phyloP scores from a whole-genome alignment of 64 coral and sea anemone species.

The Trachythela sp. region DNA sequence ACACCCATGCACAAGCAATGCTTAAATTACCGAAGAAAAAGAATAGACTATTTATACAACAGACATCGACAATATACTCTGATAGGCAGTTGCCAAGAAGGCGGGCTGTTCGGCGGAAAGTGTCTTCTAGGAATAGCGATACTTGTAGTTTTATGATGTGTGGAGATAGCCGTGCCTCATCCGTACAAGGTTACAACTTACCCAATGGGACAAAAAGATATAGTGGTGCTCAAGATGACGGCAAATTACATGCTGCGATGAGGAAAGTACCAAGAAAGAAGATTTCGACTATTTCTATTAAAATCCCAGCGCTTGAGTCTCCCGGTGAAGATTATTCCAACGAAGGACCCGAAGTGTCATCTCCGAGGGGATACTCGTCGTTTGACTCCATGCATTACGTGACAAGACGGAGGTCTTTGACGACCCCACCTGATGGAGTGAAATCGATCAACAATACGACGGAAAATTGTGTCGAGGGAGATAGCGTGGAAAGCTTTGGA shows the following conservation, averaged over 20 bases:
- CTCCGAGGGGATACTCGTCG: neutral
- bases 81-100: neutral
- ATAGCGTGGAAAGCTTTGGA: neutral
- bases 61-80: neutral
- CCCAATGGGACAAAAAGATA: neutral
- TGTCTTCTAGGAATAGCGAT: neutral
- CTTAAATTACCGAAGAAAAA: constrained; percentile 89
- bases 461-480: neutral
- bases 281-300: neutral
- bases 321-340: neutral
- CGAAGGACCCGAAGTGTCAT: neutral
- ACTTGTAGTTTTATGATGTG: neutral
- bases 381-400: neutral
- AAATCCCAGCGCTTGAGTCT: neutral
- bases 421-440: neutral
- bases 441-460: neutral
- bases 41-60: neutral
- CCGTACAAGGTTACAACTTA: neutral
- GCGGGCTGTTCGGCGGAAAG: neutral
- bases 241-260: neutral
- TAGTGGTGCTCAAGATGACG: neutral
- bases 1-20: constrained; percentile 91
- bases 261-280: neutral
- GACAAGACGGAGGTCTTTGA: neutral
- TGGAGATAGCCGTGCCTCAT: neutral